Evolutionary conservation across 1,140 invertebrate genomes (phyloP), one percentile per base, ranked within the genome.

Genomic region (Lasioglossum baleicum): DNA sequence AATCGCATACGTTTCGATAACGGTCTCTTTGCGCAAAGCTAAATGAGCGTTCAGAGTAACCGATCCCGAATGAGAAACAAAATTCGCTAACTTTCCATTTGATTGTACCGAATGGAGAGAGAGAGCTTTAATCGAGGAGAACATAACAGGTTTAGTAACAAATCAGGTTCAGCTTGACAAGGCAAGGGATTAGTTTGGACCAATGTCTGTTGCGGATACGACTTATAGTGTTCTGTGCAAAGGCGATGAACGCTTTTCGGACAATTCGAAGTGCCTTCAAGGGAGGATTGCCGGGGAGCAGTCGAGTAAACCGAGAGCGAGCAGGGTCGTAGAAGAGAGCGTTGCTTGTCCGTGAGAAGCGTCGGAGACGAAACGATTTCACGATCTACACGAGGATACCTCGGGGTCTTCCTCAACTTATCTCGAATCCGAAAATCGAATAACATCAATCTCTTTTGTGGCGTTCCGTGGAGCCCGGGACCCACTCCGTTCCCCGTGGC

Each of bases 401-500:
- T 6, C 67, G 64, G n/a, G 48, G 53, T 78, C 44, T 72, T 48
- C 61, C 74, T 81, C 81, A 84, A 84, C 78, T 84, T 85, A 85
- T 81, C 83, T 85, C 83, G 79, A 85, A 84, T 84, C 83, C 79
- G 74, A 85, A 83, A 85, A 85, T 85, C 83, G 83, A 85, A 85
- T 85, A 85, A 84, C 83, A 85, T 85, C 83, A 84, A 85, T 85
- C 83, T 85, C 83, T 75, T 85, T 83, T 85, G 83, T 80, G 73
- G 79, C 79, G 69, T 79, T 22, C 76, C 69, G 64, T 51, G 78
- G 64, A 74, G 53, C 80, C 67, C 69, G 65, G 61, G 61, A 56
- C 58, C 73, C 74, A 77, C 72, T 67, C 48, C 66, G 67, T 56
- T 40, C 22, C 48, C 20, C 42, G 2, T 35, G 26, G 11, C 69